Percentiles rank a stretch among this genome's conserved stretches.
Evolutionary conservation across 2,113 vertebrate genomes (phyloP).

Genomic region (human): GRCh38 chr7:15233501-15234000

Average conservation of each 20-base stretch:
- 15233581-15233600: not conserved
- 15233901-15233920: too few species aligned
- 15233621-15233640: not conserved
- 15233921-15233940: too few species aligned
- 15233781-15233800: too few species aligned
- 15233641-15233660: not conserved
- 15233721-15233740: not conserved
- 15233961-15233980: too few species aligned
- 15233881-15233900: too few species aligned
- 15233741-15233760: not conserved
- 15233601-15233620: not conserved
- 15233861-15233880: too few species aligned
- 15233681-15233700: fast-evolving
- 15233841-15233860: too few species aligned
- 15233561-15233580: not conserved
- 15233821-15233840: too few species aligned
- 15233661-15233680: not conserved
- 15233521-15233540: not conserved
- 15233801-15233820: too few species aligned
- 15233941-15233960: too few species aligned
- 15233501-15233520: fast-evolving
- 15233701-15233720: not conserved
- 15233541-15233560: too few species aligned
- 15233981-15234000: too few species aligned
- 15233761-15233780: not conserved